Percentiles rank a stretch among this genome's conserved stretches.
Conservation (phyloP, 2,888 invertebrate species). For the Julus scanicus region DNA sequence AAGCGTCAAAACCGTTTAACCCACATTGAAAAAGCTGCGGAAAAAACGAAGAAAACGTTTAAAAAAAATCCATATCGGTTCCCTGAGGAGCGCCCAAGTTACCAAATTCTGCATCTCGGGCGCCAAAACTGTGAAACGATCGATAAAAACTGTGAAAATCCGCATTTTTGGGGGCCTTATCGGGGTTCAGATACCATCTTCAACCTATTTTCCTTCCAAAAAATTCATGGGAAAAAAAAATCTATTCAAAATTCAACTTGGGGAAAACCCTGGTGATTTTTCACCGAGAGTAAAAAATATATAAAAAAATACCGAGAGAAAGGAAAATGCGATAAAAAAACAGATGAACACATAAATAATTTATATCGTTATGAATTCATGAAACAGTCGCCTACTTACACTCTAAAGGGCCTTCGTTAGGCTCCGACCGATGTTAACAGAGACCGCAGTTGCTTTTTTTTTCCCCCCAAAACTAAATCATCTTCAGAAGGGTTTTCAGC, state of each 20-base stretch:
- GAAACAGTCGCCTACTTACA: slow-evolving; percentile 36
- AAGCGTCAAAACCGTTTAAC: neutral
- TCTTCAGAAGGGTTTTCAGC: slow-evolving; percentile 4
- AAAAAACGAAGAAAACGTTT: neutral
- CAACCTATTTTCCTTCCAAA: neutral
- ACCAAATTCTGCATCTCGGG: neutral
- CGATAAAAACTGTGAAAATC: neutral
- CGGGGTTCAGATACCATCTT: neutral
- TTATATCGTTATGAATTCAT: neutral
- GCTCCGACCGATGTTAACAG: neutral
- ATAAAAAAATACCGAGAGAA: neutral
- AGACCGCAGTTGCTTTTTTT: neutral
- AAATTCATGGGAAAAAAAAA: neutral
- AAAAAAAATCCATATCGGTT: slow-evolving; percentile 10
- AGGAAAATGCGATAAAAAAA: neutral
- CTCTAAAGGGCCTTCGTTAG: neutral
- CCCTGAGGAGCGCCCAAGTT: neutral
- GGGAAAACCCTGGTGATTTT: neutral
- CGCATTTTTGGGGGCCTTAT: neutral
- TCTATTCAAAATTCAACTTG: neutral
- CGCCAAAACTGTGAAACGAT: neutral
- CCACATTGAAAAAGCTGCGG: neutral
- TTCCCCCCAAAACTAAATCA: neutral
- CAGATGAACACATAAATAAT: neutral
- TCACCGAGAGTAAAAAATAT: neutral